Percentiles rank a stretch among this genome's conserved stretches.
phyloP scores from a whole-genome alignment of 2,888 invertebrate species.

The Luperina nickerlii region DNA sequence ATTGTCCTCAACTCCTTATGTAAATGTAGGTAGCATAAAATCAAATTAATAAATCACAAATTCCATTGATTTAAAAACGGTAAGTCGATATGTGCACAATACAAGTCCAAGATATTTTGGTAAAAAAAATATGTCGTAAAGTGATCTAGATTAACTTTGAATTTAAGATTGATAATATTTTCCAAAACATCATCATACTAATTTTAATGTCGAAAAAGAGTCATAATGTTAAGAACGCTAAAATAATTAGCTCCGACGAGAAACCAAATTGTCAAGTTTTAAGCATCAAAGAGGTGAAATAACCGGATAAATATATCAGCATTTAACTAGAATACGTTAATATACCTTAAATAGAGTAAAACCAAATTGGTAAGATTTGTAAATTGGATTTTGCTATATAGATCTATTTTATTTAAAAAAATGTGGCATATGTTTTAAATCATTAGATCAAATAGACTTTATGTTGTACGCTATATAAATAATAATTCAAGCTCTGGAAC shows the following conservation, averaged over 20 bases:
- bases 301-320: conserved; percentile 12
- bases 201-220: conserved; percentile 4
- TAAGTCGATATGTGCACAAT: not conserved
- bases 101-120: not conserved
- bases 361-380: not conserved
- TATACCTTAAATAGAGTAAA: not conserved
- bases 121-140: not conserved
- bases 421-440: not conserved
- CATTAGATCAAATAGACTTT: not conserved
- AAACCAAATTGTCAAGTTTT: conserved; percentile 21
- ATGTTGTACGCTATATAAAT: not conserved
- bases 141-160: not conserved
- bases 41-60: not conserved
- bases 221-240: conserved; percentile 12
- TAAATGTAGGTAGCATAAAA: not conserved
- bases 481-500: not conserved
- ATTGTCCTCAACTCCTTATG: not conserved
- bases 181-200: not conserved
- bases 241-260: conserved; percentile 24
- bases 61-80: not conserved
- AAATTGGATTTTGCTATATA: not conserved
- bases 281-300: conserved; percentile 33
- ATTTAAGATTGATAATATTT: not conserved
- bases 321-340: conserved; percentile 14
- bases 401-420: not conserved